phyloP scores from a whole-genome alignment of 2,888 invertebrate genomes.

The Dione juno region DNA sequence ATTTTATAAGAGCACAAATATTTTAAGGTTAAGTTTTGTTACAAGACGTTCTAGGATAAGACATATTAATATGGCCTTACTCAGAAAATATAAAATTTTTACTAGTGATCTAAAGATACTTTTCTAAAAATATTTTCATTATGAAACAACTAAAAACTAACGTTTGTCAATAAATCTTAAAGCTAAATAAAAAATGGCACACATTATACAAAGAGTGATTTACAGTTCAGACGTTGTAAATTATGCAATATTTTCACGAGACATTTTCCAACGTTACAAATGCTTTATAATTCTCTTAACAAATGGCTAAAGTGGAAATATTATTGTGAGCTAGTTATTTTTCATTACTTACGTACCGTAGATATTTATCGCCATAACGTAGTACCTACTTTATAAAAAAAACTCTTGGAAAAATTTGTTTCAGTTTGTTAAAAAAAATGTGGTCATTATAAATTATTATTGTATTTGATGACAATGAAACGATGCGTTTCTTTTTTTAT shows the following conservation, averaged over 20 bases:
- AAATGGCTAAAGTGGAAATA: conserved; percentile 1
- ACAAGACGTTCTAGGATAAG: not conserved
- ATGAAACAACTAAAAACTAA: not conserved
- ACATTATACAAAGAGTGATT: conserved; percentile 22
- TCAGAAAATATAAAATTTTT: not conserved
- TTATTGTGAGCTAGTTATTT: conserved; percentile 7
- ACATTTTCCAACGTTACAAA: conserved; percentile 17
- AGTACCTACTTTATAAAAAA: not conserved
- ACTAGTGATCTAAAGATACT: too few relatives aligned
- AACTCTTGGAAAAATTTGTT: not conserved
- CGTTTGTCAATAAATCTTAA: conserved; percentile 21
- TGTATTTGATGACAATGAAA: not conserved
- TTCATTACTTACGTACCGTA: conserved; percentile 21
- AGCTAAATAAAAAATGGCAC: conserved; percentile 20
- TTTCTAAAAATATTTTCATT: not conserved
- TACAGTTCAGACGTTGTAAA: conserved; percentile 17
- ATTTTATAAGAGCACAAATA: too few relatives aligned
- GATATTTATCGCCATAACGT: not conserved
- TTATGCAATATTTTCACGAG: conserved; percentile 19
- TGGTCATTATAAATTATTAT: conserved; percentile 1
- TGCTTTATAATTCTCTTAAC: conserved; percentile 4
- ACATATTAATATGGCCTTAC: too few relatives aligned
- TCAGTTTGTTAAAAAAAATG: too few relatives aligned
- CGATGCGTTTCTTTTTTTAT: not conserved
- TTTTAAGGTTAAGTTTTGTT: not conserved